Percentiles rank a stretch among this genome's conserved stretches.
Conservation (phyloP, 92 coral and sea anemone species). For the Palythoa grandis region DNA sequence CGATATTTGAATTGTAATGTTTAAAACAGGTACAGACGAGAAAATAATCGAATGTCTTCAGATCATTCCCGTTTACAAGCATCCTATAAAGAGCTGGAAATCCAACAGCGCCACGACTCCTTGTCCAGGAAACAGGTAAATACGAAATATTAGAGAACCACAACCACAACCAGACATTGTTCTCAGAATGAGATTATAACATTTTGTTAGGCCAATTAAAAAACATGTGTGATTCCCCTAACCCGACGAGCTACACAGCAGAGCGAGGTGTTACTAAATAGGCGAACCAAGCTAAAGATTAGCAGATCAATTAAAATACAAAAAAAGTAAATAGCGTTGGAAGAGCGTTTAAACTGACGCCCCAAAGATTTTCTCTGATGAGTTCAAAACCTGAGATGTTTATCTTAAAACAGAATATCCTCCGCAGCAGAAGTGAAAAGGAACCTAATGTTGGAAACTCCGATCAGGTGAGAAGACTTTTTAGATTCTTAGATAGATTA, state of each 20-base stretch:
- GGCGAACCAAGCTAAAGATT: too few species aligned
- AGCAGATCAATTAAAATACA: too few species aligned
- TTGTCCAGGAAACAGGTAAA: slow-evolving; percentile 75
- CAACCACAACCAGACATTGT: too few species aligned
- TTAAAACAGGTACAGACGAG: slow-evolving; percentile 75
- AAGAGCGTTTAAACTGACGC: too few species aligned
- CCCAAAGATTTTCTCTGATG: not conserved
- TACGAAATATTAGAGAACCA: not conserved
- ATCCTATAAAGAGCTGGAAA: slow-evolving; percentile 75
- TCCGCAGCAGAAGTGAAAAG: slow-evolving; percentile 43
- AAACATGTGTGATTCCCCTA: too few species aligned
- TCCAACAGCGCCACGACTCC: slow-evolving; percentile 70
- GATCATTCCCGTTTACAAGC: slow-evolving; percentile 81
- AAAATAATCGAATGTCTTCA: slow-evolving; percentile 75
- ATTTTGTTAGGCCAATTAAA: not conserved
- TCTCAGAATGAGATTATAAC: not conserved
- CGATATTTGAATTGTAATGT: not conserved
- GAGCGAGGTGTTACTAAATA: too few species aligned
- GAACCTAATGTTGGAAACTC: slow-evolving; percentile 41
- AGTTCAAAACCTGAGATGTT: not conserved
- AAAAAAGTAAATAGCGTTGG: too few species aligned
- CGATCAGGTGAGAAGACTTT: slow-evolving; percentile 47
- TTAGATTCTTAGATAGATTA: not conserved
- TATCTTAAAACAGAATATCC: slow-evolving; percentile 37
- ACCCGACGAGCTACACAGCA: too few species aligned